Evolutionary conservation across 2,113 vertebrate genomes (phyloP).

Genomic region (Elephas maximus): DNA sequence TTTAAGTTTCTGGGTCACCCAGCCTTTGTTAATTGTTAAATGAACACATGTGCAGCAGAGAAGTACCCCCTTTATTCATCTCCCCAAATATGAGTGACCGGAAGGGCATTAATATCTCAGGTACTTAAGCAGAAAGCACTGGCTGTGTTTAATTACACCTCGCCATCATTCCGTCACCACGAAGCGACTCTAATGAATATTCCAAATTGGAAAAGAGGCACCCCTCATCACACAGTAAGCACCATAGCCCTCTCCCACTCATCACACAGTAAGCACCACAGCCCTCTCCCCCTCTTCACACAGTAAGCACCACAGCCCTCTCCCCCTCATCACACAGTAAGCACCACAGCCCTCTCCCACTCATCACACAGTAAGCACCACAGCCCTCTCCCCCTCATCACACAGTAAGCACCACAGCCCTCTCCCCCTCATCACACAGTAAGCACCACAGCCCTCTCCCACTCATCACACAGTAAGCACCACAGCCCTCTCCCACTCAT

Average conservation of each 20-base stretch:
- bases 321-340: background rate
- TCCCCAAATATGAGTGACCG: conserved; percentile 33
- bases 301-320: background rate
- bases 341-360: conserved; percentile 5
- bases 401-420: background rate
- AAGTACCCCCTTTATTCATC: background rate
- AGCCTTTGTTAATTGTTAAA: conserved; percentile 69
- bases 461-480: background rate
- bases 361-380: too few relatives aligned
- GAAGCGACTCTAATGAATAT: background rate
- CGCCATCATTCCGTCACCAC: background rate
- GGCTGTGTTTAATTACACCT: background rate
- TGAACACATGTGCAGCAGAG: conserved; percentile 5
- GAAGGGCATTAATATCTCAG: background rate
- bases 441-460: background rate
- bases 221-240: conserved; percentile 19
- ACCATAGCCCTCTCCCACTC: background rate
- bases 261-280: too few relatives aligned
- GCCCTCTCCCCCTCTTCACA: background rate
- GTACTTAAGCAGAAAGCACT: background rate
- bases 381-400: background rate
- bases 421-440: background rate
- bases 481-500: background rate
- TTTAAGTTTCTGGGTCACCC: conserved; percentile 74
- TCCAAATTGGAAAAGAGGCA: conserved; percentile 33